These are phyloP conservation scores for Struthio camelus DNA, from an alignment of 2,113 vertebrate species.

Conservation along the genomic window DNA sequence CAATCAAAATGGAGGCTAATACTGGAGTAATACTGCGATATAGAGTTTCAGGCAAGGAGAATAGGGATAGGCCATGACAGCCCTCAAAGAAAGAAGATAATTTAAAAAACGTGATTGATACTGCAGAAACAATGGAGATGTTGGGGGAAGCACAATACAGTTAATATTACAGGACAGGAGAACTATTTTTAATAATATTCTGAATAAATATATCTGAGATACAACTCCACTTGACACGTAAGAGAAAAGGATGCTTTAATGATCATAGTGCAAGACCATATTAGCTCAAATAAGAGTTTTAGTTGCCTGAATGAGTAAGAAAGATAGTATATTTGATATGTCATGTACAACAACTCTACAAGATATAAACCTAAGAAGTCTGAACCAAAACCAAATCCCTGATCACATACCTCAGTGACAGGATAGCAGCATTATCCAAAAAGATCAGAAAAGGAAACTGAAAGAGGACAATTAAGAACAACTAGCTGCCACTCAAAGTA, in stretches of 20 bases:
- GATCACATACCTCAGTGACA: constrained; percentile 50
- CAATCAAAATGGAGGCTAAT: not conserved
- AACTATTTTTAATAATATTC: not conserved
- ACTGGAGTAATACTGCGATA: not conserved
- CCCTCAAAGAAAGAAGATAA: not conserved
- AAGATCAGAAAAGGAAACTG: constrained; percentile 28
- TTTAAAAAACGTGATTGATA: not conserved
- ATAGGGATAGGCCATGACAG: fast-evolving
- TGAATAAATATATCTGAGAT: not conserved
- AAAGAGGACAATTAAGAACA: constrained; percentile 33
- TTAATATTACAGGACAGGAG: not conserved
- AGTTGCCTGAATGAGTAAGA: not conserved
- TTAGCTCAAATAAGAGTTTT: not conserved
- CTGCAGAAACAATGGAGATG: not conserved
- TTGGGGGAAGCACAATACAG: not conserved
- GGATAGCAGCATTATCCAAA: not conserved
- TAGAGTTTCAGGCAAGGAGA: not conserved
- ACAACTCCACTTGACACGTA: not conserved
- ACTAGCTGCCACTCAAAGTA: constrained; percentile 40
- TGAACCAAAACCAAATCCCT: constrained; percentile 24
- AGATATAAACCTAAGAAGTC: constrained; percentile 14
- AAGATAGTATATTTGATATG: not conserved
- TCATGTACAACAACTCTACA: not conserved
- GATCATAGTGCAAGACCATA: not conserved
- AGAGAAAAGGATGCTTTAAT: not conserved